Evolutionary conservation across 2,888 invertebrate genomes (phyloP).

Genomic region (Tachina grossa): DNA sequence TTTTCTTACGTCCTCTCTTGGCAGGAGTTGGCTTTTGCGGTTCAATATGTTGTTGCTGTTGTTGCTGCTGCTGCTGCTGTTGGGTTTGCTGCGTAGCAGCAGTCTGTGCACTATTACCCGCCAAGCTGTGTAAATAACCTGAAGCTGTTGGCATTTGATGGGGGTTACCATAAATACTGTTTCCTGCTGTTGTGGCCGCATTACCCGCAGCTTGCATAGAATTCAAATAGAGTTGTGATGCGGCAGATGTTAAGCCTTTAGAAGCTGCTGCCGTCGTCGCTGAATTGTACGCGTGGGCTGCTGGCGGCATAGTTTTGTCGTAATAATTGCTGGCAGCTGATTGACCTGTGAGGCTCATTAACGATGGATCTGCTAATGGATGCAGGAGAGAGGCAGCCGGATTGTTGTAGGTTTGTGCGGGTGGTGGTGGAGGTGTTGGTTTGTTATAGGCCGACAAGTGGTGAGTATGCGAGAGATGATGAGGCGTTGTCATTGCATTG

Average conservation of each 20-base stretch:
- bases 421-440: constrained; percentile 78
- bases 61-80: constrained; percentile 70
- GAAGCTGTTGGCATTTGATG: constrained; percentile 75
- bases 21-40: constrained; percentile 73
- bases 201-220: constrained; percentile 72
- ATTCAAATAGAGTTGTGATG: constrained; percentile 72
- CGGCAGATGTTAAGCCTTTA: constrained; percentile 74
- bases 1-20: constrained; percentile 79
- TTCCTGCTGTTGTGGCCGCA: constrained; percentile 24
- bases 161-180: constrained; percentile 76
- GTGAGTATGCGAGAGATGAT: constrained; percentile 80
- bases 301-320: constrained; percentile 85
- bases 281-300: constrained; percentile 85
- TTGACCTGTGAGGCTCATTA: constrained; percentile 75
- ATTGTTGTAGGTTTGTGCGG: constrained; percentile 80
- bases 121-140: constrained; percentile 57
- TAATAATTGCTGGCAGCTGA: constrained; percentile 82
- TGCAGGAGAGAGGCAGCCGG: constrained; percentile 77
- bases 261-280: constrained; percentile 82
- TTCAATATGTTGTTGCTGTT: constrained; percentile 53
- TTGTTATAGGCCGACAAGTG: constrained; percentile 80
- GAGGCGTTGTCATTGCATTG: constrained; percentile 74
- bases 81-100: constrained; percentile 65
- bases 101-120: constrained; percentile 46
- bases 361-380: constrained; percentile 79